Conservation (phyloP, 2,888 invertebrate genomes). For the Sepioteuthis lessoniana region DNA sequence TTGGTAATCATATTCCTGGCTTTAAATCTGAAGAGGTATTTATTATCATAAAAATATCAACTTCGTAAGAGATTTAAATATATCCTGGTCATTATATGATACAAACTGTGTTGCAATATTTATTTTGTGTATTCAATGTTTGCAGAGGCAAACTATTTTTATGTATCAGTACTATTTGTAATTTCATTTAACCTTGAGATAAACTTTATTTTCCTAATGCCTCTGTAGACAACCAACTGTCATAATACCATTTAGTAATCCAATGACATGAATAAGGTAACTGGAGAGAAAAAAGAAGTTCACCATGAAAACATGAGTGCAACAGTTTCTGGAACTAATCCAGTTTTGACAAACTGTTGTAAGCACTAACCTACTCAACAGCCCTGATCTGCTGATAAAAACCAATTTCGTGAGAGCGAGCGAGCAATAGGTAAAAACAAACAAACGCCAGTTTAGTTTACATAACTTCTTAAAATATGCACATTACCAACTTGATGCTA, state of each 20-base stretch:
- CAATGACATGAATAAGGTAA: not conserved
- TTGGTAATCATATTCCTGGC: too few species aligned
- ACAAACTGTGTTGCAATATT: too few species aligned
- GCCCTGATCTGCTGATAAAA: not conserved
- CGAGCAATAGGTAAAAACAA: not conserved
- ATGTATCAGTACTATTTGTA: not conserved
- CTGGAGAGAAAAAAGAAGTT: not conserved
- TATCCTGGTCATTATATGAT: too few species aligned
- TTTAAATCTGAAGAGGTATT: too few species aligned
- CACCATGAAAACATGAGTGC: too few species aligned
- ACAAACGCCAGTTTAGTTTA: not conserved
- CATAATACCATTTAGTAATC: not conserved
- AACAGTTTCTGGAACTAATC: slow-evolving; percentile 2
- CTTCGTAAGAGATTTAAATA: too few species aligned
- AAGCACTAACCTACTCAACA: slow-evolving; percentile 2
- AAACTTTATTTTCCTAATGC: not conserved
- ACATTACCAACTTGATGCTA: not conserved
- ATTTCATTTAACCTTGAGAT: slow-evolving; percentile 19
- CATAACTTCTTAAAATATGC: not conserved
- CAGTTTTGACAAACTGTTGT: not conserved
- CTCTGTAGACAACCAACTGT: not conserved
- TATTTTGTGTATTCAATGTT: too few species aligned
- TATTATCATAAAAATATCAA: too few species aligned
- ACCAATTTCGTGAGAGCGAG: not conserved
- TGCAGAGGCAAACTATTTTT: too few species aligned